Evolutionary conservation across 2,113 vertebrate species (phyloP).

Genomic region (Bubalus kerabau): DNA sequence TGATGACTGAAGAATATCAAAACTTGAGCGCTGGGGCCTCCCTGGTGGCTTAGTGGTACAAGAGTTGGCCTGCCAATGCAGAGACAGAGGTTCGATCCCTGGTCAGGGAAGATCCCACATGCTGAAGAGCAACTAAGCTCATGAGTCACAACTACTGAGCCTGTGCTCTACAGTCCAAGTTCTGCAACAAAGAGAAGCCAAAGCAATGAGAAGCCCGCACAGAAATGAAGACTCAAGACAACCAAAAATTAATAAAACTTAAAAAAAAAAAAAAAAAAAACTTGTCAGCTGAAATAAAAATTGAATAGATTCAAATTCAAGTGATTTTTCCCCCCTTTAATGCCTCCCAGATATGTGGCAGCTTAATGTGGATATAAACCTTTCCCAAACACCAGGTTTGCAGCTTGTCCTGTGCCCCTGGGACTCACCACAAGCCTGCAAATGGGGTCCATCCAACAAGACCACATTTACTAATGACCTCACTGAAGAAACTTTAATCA

Average conservation of each 20-base stretch:
- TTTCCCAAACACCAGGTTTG: background rate
- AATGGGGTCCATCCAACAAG: background rate
- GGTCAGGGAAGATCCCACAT: background rate
- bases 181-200: background rate
- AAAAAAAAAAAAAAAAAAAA: background rate
- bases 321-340: background rate
- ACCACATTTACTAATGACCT: background rate
- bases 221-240: background rate
- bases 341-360: background rate
- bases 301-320: background rate
- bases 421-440: background rate
- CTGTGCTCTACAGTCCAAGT: background rate
- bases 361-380: background rate
- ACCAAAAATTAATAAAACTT: background rate
- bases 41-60: background rate
- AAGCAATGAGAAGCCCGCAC: background rate
- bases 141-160: background rate
- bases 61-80: background rate
- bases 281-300: background rate
- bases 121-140: background rate
- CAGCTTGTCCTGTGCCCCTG: background rate
- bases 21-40: background rate
- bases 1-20: background rate
- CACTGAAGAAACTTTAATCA: background rate
- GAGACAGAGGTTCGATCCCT: background rate